A percentile compares a stretch with the other conserved stretches of the same genome.
Conservation (phyloP, 2,797 vertebrate species). For the Corythornis leucogaster region DNA sequence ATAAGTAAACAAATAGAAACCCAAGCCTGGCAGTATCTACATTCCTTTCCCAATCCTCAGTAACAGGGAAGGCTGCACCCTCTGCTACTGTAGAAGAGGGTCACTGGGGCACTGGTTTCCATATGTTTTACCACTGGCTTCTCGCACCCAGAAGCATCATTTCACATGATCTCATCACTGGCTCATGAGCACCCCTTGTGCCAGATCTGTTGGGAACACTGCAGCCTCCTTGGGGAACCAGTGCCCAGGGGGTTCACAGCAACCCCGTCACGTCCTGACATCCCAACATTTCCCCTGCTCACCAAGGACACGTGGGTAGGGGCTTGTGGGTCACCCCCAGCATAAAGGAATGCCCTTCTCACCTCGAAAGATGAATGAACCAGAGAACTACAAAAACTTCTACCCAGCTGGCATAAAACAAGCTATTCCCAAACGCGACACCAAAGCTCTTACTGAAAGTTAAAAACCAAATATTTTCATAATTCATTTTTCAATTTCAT, state of each 20-base stretch:
- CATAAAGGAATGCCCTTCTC: not conserved
- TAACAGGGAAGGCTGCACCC: not conserved
- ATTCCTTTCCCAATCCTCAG: not conserved
- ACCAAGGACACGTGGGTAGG: fast-evolving
- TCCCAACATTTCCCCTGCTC: not conserved
- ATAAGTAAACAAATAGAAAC: not conserved
- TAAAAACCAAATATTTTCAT: slow-evolving; percentile 45
- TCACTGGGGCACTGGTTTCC: not conserved
- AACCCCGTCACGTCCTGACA: not conserved
- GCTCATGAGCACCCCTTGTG: fast-evolving
- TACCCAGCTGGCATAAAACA: not conserved
- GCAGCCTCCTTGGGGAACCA: not conserved
- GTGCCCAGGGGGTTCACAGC: not conserved
- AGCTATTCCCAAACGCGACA: not conserved
- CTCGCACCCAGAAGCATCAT: not conserved
- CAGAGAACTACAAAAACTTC: not conserved
- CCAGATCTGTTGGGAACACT: not conserved
- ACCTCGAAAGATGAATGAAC: not conserved
- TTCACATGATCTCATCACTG: not conserved
- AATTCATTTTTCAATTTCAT: slow-evolving; percentile 54
- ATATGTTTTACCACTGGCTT: not conserved
- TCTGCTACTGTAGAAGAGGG: not conserved
- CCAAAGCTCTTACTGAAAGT: not conserved
- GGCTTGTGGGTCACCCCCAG: not conserved
- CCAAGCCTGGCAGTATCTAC: not conserved